A percentile compares a stretch with the other conserved stretches of the same genome.
Conservation (phyloP, 2,888 invertebrate genomes). For the Drosophila phalerata region DNA sequence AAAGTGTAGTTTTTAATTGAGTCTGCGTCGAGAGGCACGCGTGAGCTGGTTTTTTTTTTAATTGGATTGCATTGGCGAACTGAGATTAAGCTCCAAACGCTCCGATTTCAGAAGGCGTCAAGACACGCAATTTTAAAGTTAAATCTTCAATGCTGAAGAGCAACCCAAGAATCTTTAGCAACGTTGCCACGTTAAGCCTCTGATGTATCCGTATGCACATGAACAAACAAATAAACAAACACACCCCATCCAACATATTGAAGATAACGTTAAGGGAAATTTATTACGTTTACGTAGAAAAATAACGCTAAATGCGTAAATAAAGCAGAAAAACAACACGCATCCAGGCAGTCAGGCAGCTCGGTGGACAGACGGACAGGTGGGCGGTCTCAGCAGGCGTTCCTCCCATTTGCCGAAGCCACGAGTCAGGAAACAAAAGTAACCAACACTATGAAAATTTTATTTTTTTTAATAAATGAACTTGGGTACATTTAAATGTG, state of each 20-base stretch:
- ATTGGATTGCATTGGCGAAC: slow-evolving; percentile 63
- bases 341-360: slow-evolving; percentile 15
- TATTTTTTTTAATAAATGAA: no score
- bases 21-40: slow-evolving; percentile 47
- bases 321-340: slow-evolving; percentile 65
- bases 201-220: slow-evolving; percentile 29
- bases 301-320: slow-evolving; percentile 67
- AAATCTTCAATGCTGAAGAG: slow-evolving; percentile 9
- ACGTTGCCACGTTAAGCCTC: slow-evolving; percentile 39
- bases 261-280: slow-evolving; percentile 73
- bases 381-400: slow-evolving; percentile 22
- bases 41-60: slow-evolving; percentile 34
- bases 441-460: not conserved
- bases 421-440: slow-evolving; percentile 17
- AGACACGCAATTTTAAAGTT: slow-evolving; percentile 41
- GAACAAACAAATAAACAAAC: slow-evolving; percentile 24
- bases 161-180: slow-evolving; percentile 16
- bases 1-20: slow-evolving; percentile 55
- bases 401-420: not conserved
- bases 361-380: not conserved
- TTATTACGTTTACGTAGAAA: slow-evolving; percentile 68
- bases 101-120: slow-evolving; percentile 38
- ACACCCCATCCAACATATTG: slow-evolving; percentile 36
- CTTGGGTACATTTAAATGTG: no score
- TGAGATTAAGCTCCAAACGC: slow-evolving; percentile 44